phyloP scores from a whole-genome alignment of 2,888 invertebrate species.

The Xestoiulus laeticollis region DNA sequence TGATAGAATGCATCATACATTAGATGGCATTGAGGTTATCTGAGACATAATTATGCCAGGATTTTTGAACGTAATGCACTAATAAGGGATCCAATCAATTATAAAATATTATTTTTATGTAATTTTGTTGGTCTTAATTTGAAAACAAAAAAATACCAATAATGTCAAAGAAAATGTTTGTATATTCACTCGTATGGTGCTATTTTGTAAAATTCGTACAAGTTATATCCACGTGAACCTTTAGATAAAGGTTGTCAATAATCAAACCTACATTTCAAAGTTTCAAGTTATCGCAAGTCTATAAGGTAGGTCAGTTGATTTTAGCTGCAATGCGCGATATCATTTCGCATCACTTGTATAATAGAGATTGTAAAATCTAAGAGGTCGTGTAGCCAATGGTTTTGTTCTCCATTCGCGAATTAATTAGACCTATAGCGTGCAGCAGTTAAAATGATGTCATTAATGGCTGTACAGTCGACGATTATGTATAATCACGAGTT shows the following conservation, averaged over 20 bases:
- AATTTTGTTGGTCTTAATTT: no score
- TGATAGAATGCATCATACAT: no score
- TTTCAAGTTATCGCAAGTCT: background rate
- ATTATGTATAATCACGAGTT: slow-evolving; percentile 25
- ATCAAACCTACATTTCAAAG: background rate
- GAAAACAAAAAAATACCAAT: no score
- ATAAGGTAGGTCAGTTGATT: background rate
- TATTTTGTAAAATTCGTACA: background rate
- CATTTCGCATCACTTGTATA: background rate
- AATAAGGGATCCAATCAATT: no score
- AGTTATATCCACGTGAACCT: no score
- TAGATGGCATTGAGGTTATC: no score
- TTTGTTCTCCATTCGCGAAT: background rate
- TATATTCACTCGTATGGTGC: background rate
- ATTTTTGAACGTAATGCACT: no score
- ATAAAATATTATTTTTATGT: no score
- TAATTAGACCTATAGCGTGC: slow-evolving; percentile 32
- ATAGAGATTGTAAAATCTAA: background rate
- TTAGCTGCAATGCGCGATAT: background rate
- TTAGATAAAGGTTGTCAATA: background rate
- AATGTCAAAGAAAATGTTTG: no score
- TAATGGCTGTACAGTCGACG: background rate
- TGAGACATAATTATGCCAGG: no score
- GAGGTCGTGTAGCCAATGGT: slow-evolving; percentile 23
- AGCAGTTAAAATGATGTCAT: slow-evolving; percentile 37